Base-by-base conservation (phyloP, 2,113 vertebrate genomes). In the Lepus timidus region DNA sequence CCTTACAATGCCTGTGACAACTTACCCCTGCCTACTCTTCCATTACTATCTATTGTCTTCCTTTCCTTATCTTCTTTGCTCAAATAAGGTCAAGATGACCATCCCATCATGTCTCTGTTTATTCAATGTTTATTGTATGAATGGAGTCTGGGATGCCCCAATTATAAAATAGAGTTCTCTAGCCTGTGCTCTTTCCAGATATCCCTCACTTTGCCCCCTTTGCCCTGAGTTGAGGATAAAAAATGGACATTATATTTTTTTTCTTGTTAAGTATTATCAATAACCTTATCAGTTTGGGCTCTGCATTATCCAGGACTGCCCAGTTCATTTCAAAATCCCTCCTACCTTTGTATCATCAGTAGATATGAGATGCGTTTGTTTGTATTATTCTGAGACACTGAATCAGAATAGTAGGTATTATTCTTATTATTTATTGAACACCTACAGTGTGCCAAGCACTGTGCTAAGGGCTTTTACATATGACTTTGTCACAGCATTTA, bases 401-500 rank as follows among this genome's bases (percentile, higher is more conserved):
- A 81, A 83, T 94, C 70, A 62, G 80, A 91, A 85, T 73, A 70
- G 61, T 85, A 65, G 52, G 7, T 86, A 39, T 55, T 71, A 73
- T 67, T 71, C 36, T 17, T 92, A 20, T 25, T 14, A 0, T 74
- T 90, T 74, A 75, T 74, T 80, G n/a, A 87, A 71, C n/a, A 84
- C 9, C 31, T 68, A 49, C 4, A 70, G 13, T 74, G n/a, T 89
- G 23, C 58, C 73, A 91, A 86, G 11, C 36, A 75, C 9, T 65
- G 29, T 49, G 31, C 65, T 33, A 68, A 76, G 19, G 94, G n/a
- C 3, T 88, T 96, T 82, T 49, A 76, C 25, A 68, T 87, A 80
- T 85, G 65, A 78, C 14, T 58, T 64, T 70, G 20, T 36, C 85
- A 94, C 52, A 93, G 62, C 36, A 91, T 91, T 90, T 96, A 44